Percentiles rank a stretch among this genome's conserved stretches.
Evolutionary conservation across 53 echinoderm and acorn worm genomes (phyloP).

Genomic region (Zoroaster sp.): DNA sequence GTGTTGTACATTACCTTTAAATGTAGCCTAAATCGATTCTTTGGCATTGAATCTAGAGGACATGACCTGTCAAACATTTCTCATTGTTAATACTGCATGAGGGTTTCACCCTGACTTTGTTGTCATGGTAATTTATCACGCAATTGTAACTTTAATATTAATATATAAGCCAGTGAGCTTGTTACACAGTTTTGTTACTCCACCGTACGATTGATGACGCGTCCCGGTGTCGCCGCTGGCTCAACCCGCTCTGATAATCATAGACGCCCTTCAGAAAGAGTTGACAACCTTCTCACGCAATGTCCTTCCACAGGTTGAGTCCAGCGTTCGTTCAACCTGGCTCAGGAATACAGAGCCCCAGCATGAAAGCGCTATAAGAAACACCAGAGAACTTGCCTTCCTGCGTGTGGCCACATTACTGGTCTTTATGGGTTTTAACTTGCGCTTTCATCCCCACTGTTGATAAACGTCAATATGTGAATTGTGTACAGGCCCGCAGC

Average conservation of each 20-base stretch:
- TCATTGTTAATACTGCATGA: background rate
- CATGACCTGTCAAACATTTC: background rate
- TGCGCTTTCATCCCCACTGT: background rate
- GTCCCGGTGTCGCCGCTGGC: background rate
- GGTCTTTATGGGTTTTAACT: background rate
- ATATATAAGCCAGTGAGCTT: background rate
- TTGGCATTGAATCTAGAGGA: no score
- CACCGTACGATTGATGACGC: background rate
- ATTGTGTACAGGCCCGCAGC: slow-evolving; percentile 18
- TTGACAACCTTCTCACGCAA: slow-evolving; percentile 18
- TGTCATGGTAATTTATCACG: background rate
- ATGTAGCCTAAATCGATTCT: no score
- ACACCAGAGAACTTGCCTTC: background rate
- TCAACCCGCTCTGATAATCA: background rate
- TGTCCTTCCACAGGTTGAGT: background rate
- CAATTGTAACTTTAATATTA: background rate
- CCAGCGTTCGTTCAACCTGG: slow-evolving; percentile 40
- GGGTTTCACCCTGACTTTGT: background rate
- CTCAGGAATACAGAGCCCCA: background rate
- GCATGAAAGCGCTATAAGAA: background rate
- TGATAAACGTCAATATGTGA: slow-evolving; percentile 6
- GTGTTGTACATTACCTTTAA: no score
- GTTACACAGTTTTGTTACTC: background rate
- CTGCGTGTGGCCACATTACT: slow-evolving; percentile 5
- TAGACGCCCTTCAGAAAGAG: background rate